Evolutionary conservation across 2,797 vertebrate species (phyloP), one percentile per base, ranked within the genome.

Genomic region (Semotilus atromaculatus): DNA sequence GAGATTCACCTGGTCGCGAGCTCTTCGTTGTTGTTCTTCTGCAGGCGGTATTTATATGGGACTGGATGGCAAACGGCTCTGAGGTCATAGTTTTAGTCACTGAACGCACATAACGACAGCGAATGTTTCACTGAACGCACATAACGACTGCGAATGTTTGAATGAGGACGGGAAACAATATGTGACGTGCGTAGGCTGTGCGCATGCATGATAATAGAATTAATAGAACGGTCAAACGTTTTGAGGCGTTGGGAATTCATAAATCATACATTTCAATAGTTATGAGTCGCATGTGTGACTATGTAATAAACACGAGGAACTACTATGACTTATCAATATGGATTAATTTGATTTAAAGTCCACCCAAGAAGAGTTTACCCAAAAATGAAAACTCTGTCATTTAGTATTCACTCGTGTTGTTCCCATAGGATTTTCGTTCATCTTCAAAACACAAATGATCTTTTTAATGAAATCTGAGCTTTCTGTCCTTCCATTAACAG

Each of bases 1-100:
- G 29, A 72, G 74, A 81, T 31, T 68, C 19, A 55, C 14, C 51
- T 21, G 36, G 36, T 68, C 23, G 36, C 43, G 48, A 29, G 2
- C 29, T 79, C 45, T 43, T 85, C 82, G 36, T 38, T 13, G 40
- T 23, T 23, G 29, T 66, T 67, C 85, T 67, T 51, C 40, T 58
- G 34, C 29, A 23, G 45, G 29, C 18, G 36, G 62, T 26, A 68
- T 88, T 88, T 90, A 89, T 88, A 87, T 2, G 89, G 91, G 93
- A 83, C 79, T 91, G 88, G 88, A 90, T 90, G 92, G 88, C 90
- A 80, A 88, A 90, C 90, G 90, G 48, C 10, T 62, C 85, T 93
- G 91, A 92, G 89, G 90, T 93, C 92, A 87, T 11, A 48, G 73
- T 66, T 62, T 77, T 71, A 55, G 70, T 86, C 71, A 77, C 11